Evolutionary conservation across 2,113 vertebrate genomes (phyloP).

Genomic region (Scytalopus superciliaris): DNA sequence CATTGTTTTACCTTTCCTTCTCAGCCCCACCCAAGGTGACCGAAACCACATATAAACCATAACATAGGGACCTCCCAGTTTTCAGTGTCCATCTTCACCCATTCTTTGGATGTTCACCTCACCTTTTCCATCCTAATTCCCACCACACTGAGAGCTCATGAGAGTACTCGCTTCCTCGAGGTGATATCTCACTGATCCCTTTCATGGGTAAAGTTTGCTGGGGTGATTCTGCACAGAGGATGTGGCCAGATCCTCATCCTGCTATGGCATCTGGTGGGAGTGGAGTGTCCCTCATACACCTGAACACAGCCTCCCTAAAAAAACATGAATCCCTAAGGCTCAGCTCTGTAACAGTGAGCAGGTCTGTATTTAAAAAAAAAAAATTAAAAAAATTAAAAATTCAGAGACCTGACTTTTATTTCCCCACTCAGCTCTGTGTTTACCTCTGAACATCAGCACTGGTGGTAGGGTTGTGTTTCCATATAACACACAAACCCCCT

Average conservation of each 20-base stretch:
- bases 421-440: not conserved
- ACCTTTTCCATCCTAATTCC: not conserved
- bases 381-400: not conserved
- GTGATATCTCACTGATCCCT: accelerated
- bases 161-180: not conserved
- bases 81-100: not conserved
- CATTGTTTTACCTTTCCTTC: conserved; percentile 10
- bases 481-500: not conserved
- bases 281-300: not conserved
- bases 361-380: too few relatives aligned
- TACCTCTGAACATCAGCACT: not conserved
- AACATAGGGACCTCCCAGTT: not conserved
- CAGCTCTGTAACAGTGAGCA: not conserved
- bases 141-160: accelerated
- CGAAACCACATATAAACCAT: not conserved
- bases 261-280: not conserved
- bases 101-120: not conserved
- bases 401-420: not conserved
- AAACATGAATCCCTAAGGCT: not conserved
- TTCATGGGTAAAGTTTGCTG: not conserved
- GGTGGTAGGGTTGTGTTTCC: not conserved
- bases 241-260: not conserved
- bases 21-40: not conserved
- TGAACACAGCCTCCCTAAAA: not conserved
- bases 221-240: not conserved